Conservation (phyloP, 1,140 invertebrate genomes). For the Sipha flava region DNA sequence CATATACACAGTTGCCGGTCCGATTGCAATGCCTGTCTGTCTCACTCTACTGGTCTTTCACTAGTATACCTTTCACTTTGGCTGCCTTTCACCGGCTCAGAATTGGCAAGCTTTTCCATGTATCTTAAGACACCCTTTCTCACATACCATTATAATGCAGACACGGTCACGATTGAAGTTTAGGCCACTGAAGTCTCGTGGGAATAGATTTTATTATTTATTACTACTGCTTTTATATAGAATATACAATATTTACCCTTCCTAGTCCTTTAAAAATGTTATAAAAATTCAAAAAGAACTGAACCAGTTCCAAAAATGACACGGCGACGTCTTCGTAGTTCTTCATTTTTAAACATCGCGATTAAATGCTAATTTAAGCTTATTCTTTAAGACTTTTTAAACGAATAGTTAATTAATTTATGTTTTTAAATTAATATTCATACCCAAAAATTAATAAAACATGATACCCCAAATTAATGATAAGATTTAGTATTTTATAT, state of each 20-base stretch:
- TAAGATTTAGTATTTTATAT: too few species aligned
- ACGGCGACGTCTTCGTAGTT: too few species aligned
- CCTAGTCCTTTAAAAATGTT: too few species aligned
- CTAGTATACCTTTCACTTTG: constrained; percentile 9
- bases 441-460: too few species aligned
- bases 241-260: background rate
- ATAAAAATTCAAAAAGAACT: too few species aligned
- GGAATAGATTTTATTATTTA: constrained; percentile 6
- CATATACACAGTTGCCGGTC: background rate
- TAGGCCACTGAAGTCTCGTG: background rate
- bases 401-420: too few species aligned
- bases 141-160: background rate
- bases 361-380: too few species aligned
- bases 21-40: constrained; percentile 15
- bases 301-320: too few species aligned
- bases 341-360: too few species aligned
- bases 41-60: constrained; percentile 26
- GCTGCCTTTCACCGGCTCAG: constrained; percentile 2
- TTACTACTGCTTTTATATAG: background rate
- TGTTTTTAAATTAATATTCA: too few species aligned
- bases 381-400: too few species aligned
- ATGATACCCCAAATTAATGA: too few species aligned
- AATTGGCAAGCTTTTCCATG: constrained; percentile 21
- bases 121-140: background rate
- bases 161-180: constrained; percentile 14